Conservation (phyloP, 2,113 vertebrate genomes). For the Charadrius vociferus region DNA sequence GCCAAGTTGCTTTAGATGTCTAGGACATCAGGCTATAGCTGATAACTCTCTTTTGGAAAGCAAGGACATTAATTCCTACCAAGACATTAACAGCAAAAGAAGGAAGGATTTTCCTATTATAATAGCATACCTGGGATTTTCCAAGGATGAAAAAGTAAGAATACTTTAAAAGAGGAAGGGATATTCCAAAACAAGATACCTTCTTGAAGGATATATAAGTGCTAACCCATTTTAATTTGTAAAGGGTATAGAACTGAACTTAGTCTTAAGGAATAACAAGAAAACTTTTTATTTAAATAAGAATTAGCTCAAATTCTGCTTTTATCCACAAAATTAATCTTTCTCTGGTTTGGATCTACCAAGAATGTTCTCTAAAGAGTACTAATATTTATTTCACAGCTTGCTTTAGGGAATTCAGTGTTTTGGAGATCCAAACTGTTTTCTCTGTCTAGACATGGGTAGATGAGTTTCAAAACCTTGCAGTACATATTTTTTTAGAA, state of each 20-base stretch:
- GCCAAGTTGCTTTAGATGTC: background rate
- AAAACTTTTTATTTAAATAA: background rate
- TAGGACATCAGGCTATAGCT: background rate
- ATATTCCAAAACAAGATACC: background rate
- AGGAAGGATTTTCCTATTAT: background rate
- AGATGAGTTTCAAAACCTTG: background rate
- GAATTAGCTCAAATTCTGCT: background rate
- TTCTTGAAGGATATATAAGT: background rate
- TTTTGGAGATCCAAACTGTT: background rate
- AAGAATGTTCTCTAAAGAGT: background rate
- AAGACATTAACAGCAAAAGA: background rate
- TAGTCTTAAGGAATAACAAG: background rate
- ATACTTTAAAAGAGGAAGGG: background rate
- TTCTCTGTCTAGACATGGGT: background rate
- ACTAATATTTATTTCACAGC: background rate
- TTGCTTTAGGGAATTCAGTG: background rate
- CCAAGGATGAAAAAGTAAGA: background rate
- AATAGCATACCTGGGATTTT: background rate
- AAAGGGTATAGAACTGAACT: background rate
- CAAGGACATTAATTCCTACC: background rate
- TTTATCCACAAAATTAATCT: background rate
- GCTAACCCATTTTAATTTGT: background rate
- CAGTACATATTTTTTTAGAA: background rate
- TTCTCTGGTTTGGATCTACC: background rate
- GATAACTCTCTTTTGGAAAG: background rate